Evolutionary conservation across 2,113 vertebrate species (phyloP).

Genomic region (Brachypodius melanocephalos): DNA sequence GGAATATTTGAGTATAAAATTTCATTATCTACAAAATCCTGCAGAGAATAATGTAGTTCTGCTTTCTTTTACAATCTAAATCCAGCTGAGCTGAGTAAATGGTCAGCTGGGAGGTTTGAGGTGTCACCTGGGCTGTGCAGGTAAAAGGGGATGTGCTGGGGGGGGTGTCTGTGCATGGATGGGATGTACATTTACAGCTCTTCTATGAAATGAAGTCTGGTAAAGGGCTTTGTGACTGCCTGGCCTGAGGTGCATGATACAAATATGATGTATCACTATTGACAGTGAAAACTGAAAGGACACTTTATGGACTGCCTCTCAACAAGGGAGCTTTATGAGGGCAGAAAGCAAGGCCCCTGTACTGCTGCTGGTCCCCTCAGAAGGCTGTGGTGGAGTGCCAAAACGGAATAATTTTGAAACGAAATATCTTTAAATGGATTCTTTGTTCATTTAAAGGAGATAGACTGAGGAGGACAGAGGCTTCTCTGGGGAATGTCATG

Average conservation of each 20-base stretch:
- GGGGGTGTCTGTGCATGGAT: background rate
- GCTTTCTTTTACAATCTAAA: background rate
- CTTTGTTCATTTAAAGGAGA: conserved; percentile 36
- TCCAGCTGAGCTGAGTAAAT: background rate
- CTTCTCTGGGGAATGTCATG: background rate
- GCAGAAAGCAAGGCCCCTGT: background rate
- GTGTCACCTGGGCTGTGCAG: background rate
- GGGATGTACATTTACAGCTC: background rate
- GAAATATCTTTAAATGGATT: conserved; percentile 37
- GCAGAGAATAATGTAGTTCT: background rate
- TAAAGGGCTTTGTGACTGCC: background rate
- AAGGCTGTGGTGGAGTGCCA: background rate
- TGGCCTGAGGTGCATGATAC: background rate
- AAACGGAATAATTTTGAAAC: conserved; percentile 27
- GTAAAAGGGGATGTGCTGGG: background rate
- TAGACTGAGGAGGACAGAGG: background rate
- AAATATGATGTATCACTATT: background rate
- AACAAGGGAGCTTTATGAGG: background rate
- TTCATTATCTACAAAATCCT: background rate
- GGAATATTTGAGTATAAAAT: background rate
- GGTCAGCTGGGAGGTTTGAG: background rate
- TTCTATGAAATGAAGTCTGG: background rate
- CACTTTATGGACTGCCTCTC: background rate
- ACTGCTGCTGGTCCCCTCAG: background rate
- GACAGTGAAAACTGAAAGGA: background rate